phyloP scores from a whole-genome alignment of 2,113 vertebrate species.

The Nesoenas mayeri region DNA sequence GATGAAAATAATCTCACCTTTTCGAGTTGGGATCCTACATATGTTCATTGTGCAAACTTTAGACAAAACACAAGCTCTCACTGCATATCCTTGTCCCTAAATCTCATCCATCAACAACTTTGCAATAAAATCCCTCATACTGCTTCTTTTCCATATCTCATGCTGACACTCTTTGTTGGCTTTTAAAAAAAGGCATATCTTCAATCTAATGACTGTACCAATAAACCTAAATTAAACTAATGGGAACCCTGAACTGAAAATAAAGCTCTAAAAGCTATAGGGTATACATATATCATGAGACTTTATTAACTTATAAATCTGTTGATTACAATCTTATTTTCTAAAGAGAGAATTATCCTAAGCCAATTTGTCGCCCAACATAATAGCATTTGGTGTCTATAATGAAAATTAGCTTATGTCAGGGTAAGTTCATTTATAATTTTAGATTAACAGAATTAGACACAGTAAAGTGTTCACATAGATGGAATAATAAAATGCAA shows the following conservation, averaged over 20 bases:
- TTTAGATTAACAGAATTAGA: slow-evolving; percentile 28
- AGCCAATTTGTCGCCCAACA: slow-evolving; percentile 29
- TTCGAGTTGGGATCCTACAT: not conserved
- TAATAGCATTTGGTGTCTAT: slow-evolving; percentile 26
- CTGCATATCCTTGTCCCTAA: not conserved
- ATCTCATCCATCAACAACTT: not conserved
- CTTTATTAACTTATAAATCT: slow-evolving; percentile 35
- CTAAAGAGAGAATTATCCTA: slow-evolving; percentile 45
- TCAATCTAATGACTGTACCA: slow-evolving; percentile 14
- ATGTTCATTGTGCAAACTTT: not conserved
- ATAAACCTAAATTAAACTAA: slow-evolving; percentile 23
- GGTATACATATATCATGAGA: not conserved
- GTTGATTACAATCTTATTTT: slow-evolving; percentile 40
- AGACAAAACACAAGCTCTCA: not conserved
- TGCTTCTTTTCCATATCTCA: not conserved
- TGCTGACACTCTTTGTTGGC: not conserved
- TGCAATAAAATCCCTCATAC: not conserved
- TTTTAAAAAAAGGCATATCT: not conserved
- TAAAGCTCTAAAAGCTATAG: slow-evolving; percentile 24
- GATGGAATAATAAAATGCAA: not conserved
- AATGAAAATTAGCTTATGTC: slow-evolving; percentile 39
- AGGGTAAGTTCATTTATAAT: slow-evolving; percentile 36
- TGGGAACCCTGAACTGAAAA: not conserved
- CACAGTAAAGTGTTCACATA: not conserved
- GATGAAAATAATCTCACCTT: not conserved